Evolutionary conservation across 1,140 invertebrate species (phyloP).

Genomic region (Maniola jurtina): DNA sequence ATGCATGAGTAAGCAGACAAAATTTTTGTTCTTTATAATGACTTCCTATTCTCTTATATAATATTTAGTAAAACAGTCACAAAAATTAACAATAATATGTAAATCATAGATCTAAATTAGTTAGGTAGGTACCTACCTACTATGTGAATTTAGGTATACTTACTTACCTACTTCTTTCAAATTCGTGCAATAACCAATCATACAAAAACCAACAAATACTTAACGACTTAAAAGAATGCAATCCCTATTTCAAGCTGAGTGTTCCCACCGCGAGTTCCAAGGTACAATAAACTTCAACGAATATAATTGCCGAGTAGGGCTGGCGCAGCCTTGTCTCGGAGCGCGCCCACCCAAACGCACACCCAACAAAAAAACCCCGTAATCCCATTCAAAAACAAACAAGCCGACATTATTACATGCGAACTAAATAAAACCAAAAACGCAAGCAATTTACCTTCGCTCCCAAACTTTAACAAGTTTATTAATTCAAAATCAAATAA

Average conservation of each 20-base stretch:
- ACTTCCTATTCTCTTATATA: no score
- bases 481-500: slow-evolving; percentile 76
- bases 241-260: slow-evolving; percentile 61
- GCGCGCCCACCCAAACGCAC: slow-evolving; percentile 65
- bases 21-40: no score
- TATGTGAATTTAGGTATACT: no score
- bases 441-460: slow-evolving; percentile 64
- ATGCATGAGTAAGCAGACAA: no score
- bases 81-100: no score
- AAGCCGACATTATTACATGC: slow-evolving; percentile 52
- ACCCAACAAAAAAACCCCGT: slow-evolving; percentile 60
- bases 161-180: slow-evolving; percentile 15
- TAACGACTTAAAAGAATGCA: slow-evolving; percentile 58
- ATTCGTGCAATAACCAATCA: slow-evolving; percentile 17
- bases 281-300: slow-evolving; percentile 45
- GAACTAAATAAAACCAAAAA: slow-evolving; percentile 74
- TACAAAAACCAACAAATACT: slow-evolving; percentile 41
- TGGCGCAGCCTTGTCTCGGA: slow-evolving; percentile 69
- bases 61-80: no score
- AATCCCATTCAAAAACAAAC: slow-evolving; percentile 73
- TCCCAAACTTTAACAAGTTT: slow-evolving; percentile 76
- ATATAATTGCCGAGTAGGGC: slow-evolving; percentile 55
- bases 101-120: no score
- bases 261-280: slow-evolving; percentile 51
- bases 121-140: no score